Evolutionary conservation across 2,113 vertebrate genomes (phyloP).

Genomic region (Syngnathus scovelli): DNA sequence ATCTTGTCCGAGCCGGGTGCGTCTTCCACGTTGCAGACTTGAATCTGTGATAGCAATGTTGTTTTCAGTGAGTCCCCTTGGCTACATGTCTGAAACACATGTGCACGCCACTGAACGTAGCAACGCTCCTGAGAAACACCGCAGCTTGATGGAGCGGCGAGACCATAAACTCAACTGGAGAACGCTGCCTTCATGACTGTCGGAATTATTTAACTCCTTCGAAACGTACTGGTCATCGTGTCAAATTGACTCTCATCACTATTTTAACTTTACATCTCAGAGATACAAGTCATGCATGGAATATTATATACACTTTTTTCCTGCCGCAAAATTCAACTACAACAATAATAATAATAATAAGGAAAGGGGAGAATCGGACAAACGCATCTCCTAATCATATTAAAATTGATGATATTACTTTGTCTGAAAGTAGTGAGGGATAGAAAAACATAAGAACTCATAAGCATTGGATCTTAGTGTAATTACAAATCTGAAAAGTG

Average conservation of each 20-base stretch:
- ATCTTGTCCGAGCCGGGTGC: slow-evolving; percentile 30
- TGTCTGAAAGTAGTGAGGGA: neutral
- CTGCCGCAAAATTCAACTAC: neutral
- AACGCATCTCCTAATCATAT: neutral
- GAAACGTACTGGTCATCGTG: neutral
- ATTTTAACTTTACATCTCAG: neutral
- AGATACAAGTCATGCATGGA: neutral
- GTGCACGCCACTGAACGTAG: slow-evolving; percentile 13
- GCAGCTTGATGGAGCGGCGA: slow-evolving; percentile 33
- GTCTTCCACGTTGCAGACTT: slow-evolving; percentile 33
- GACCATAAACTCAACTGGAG: slow-evolving; percentile 15
- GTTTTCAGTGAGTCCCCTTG: slow-evolving; percentile 2
- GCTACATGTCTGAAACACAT: slow-evolving; percentile 53
- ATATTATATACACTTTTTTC: neutral
- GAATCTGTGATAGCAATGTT: slow-evolving; percentile 6
- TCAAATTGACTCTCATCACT: neutral
- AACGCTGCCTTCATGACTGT: slow-evolving; percentile 38
- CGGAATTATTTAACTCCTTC: neutral
- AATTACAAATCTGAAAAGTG: neutral
- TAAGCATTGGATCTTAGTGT: neutral
- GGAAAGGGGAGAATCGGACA: neutral
- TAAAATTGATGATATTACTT: neutral
- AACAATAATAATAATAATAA: neutral
- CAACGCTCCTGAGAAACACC: slow-evolving; percentile 14
- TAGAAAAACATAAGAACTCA: neutral